phyloP scores from a whole-genome alignment of 1,140 invertebrate species.

The Musca vetustissima region DNA sequence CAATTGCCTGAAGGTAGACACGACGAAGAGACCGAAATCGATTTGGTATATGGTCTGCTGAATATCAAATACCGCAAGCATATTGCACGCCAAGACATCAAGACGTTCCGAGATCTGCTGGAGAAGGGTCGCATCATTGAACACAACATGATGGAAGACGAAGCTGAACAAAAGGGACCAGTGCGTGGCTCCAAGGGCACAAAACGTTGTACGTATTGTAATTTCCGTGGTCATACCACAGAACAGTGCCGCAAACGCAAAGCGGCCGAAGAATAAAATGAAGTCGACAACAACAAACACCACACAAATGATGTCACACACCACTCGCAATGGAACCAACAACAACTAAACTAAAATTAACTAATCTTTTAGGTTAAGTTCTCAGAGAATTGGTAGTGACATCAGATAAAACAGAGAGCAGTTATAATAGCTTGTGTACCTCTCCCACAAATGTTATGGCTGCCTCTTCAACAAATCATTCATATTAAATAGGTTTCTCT shows the following conservation, averaged over 20 bases:
- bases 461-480: too few species aligned
- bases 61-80: conserved; percentile 40
- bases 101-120: conserved; percentile 43
- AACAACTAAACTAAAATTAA: too few species aligned
- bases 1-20: conserved; percentile 48
- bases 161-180: conserved; percentile 6
- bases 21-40: conserved; percentile 48
- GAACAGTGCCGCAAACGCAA: conserved; percentile 29
- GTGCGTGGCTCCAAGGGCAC: conserved; percentile 3
- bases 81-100: conserved; percentile 46
- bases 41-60: conserved; percentile 46
- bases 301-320: background rate
- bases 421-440: too few species aligned
- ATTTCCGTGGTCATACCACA: conserved; percentile 27
- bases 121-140: conserved; percentile 42
- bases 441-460: too few species aligned
- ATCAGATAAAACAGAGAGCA: too few species aligned
- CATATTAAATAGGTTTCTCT: too few species aligned
- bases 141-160: conserved; percentile 28
- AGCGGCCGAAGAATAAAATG: background rate
- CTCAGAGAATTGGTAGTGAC: too few species aligned
- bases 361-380: too few species aligned
- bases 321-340: too few species aligned
- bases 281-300: background rate
- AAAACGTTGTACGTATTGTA: conserved; percentile 28